Evolutionary conservation across 2,797 vertebrate genomes (phyloP), one percentile per base, ranked within the genome.

Genomic region (Rhinichthys osculus): DNA sequence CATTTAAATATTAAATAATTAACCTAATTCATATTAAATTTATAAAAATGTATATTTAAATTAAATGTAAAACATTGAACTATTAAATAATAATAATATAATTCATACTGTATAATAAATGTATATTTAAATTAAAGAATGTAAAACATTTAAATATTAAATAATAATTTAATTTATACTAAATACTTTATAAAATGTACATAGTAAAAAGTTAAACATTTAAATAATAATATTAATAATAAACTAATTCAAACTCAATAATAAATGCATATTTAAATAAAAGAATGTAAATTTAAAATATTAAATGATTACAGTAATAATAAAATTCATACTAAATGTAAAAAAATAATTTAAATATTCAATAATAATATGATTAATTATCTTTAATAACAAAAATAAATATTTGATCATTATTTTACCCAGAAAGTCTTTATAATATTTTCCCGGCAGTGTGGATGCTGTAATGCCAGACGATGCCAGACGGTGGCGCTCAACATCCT

Each of bases 401-500:
- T 33, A 35, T 74, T 33, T 23, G 27, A 76, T 35, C 3, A 23
- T 35, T 52, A 23, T 33, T 33, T 74, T 3, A 16, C 42, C 14
- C 7, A 47, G 7, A 50, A 30, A 4, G 44, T 10, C 71, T 47
- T 47, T 73, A 17, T 44, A n/a, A 17, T 44, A n/a, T 17, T 30
- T 47, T 1, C 6, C 30, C 9, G 1, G 27, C 17, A 1, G 19
- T 19, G 2, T 8, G 5, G 11, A 59, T 3, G 27, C 3, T 47
- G 71, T 83, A 74, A 10, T 74, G 71, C 47, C 71, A 47, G 21
- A 44, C 17, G 27, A 19, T 0, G 70, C 42, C 81, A n/a, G 4
- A 83, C 3, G 81, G 54, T 83, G 81, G 81, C 52, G 70, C 81
- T 83, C 69, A 9, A 17, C 70, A 64, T 73, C 40, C 52, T 73